Evolutionary conservation across 2,113 vertebrate genomes (phyloP), one percentile per base, ranked within the genome.

Genomic region (Elephas maximus): DNA sequence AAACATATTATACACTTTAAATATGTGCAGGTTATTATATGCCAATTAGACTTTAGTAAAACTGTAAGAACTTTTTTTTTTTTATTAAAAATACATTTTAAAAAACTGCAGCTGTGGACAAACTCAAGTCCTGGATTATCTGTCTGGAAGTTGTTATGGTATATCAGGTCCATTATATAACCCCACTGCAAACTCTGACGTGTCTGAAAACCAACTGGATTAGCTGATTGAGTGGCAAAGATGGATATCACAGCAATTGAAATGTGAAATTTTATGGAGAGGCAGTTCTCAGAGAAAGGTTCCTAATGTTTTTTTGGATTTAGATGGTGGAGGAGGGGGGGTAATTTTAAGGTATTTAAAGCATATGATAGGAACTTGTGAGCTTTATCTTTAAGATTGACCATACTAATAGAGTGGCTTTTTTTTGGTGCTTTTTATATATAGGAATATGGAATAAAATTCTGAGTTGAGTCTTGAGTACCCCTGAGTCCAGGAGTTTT

Each of bases 291-390:
- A 76, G 62, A 91, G 82, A 84, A 78, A 88, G 44, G 2, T 67
- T 91, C 10, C 20, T 69, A 69, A 69, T 44, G 17, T 11, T 69
- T 92, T 71, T 91, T 41, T 83, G 67, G 9, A 83, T 86, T 93
- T 95, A 76, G 30, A 93, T 57, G 53, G 8, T 60, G 37, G 33
- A 26, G 14, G 20, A 14, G 73, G 18, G 30, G 2, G 9, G 67
- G 80, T 80, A 57, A 60, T 76, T 67, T 92, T 89, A 84, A 94
- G 33, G 3, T 89, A 69, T 65, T 85, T 71, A 57, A 77, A 76
- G n/a, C 77, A 78, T 60, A 78, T 74, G 41, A 63, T 12, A 88
- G 28, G 28, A 53, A 87, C 65, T 41, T 33, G 1, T 90, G 65
- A 11, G 12, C 57, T 93, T 45, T 73, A 30, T 53, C 23, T 65